Base-by-base conservation (phyloP, 2,888 invertebrate species). In the Iphiclides podalirius region DNA sequence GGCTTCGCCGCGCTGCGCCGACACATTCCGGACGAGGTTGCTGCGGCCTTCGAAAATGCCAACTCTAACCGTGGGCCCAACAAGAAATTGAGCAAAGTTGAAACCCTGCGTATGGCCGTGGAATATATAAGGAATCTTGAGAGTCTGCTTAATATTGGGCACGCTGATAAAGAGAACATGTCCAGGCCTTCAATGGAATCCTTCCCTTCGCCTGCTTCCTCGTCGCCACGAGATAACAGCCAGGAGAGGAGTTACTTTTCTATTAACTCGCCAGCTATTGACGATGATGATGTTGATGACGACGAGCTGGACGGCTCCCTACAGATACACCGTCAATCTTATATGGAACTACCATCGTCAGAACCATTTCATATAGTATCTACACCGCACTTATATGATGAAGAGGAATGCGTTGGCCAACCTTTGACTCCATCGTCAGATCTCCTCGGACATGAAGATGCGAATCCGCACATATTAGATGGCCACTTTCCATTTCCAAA, bases 81-180 rank as follows among this genome's bases (percentile, higher is more conserved):
- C 60, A 96, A 95, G 67, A 96, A 96, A 67, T 80, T 95, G 3
- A 95, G 95, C 64, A 96, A 96, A 89, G 96, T 96, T 1, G 97
- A 97, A 80, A 97, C 97, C 0, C 78, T 97, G 34, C 90, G 95
- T 39, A 96, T 96, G 93, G 97, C 96, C 4, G 96, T 97, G 0
- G 96, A 96, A 68, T 97, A 97, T 67, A 97, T 97, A 56, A 85
- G 94, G 55, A 95, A 94, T 55, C 82, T 97, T 43, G 95, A 96
- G 72, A 91, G 91, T 61, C 75, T 96, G 33, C 75, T 96, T 4
- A 92, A 93, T 17, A 91, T 93, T 44, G 93, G 93, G 1, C 91
- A 91, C 57, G 72, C 88, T 28, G 91, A 91, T 49, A 90, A 90
- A 69, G 90, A 85, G 67, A 89, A 87, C 56, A 67, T 68, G 35